Evolutionary conservation across 2,797 vertebrate species (phyloP), one percentile per base, ranked within the genome.

Genomic region (Pipistrellus nathusii): DNA sequence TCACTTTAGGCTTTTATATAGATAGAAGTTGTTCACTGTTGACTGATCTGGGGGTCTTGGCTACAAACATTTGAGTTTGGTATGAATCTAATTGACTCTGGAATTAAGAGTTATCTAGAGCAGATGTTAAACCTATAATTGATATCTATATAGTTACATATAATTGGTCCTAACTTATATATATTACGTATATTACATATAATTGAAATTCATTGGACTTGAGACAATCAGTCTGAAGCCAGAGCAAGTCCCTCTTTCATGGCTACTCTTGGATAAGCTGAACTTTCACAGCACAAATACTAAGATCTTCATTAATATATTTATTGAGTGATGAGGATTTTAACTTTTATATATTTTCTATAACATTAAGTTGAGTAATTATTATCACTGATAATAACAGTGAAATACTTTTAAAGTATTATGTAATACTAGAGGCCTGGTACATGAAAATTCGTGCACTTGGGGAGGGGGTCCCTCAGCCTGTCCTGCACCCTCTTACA

Each of bases 11-110:
- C 53, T 55, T 55, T 55, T 55, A 55, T 55, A 55, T 23, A 55
- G 21, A 55, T 3, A 46, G 51, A 41, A 53, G 68, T 69, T 82
- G 13, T 73, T 93, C 78, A 48, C 21, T 90, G 87, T 94, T 88
- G 46, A 85, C 30, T 71, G 64, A 32, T 32, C 2, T 68, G 41
- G 44, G 55, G 10, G 17, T 83, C 32, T 81, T 69, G 75, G 73
- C 64, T 82, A 5, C 20, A 73, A 38, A 75, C 15, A 85, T 85
- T 95, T 88, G 69, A 48, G 17, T 68, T 85, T 77, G 55, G 5
- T 73, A 57, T 90, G 51, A 85, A 51, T 91, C 38, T 84, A 81
- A 30, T 25, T 73, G 69, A 77, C 32, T 57, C 2, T 55, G n/a
- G 64, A 85, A 81, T 88, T 32, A 75, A 25, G 57, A 14, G 21